Evolutionary conservation across 1,140 invertebrate genomes (phyloP).

Genomic region (Drosophila asahinai): DNA sequence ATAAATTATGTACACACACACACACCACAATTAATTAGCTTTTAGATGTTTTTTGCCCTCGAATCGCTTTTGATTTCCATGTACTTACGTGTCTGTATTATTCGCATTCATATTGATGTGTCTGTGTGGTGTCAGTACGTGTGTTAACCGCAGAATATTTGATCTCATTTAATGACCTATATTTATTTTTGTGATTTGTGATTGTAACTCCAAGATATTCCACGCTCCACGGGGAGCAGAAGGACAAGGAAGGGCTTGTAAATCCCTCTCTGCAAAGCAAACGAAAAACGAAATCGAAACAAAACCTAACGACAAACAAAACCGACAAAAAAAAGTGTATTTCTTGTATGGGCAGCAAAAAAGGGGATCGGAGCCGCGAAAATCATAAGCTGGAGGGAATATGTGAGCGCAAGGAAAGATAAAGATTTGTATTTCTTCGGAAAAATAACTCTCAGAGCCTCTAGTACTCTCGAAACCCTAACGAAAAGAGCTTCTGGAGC

Average conservation of each 20-base stretch:
- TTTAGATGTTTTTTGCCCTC: constrained; percentile 24
- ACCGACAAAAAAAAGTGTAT: background rate
- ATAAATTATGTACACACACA: constrained; percentile 35
- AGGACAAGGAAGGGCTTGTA: constrained; percentile 28
- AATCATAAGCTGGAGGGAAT: too few relatives aligned
- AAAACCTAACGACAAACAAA: constrained; percentile 21
- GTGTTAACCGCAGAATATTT: constrained; percentile 47
- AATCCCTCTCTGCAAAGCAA: constrained; percentile 51
- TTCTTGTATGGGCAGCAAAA: background rate
- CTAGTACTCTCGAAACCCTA: too few relatives aligned
- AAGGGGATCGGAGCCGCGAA: too few relatives aligned
- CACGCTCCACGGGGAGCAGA: background rate
- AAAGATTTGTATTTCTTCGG: too few relatives aligned
- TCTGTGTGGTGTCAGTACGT: constrained; percentile 10
- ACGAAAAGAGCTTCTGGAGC: too few relatives aligned
- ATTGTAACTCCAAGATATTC: constrained; percentile 54
- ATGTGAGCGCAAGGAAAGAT: too few relatives aligned
- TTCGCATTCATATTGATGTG: constrained; percentile 27
- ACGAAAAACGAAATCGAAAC: constrained; percentile 18
- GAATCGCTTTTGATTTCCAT: constrained; percentile 37
- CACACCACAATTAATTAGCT: constrained; percentile 39
- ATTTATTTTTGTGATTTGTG: constrained; percentile 64
- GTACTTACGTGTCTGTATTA: constrained; percentile 4
- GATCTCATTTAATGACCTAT: constrained; percentile 73
- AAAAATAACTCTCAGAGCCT: too few relatives aligned